Base-by-base conservation (phyloP, 2,888 invertebrate species). In the Clivina fossor region DNA sequence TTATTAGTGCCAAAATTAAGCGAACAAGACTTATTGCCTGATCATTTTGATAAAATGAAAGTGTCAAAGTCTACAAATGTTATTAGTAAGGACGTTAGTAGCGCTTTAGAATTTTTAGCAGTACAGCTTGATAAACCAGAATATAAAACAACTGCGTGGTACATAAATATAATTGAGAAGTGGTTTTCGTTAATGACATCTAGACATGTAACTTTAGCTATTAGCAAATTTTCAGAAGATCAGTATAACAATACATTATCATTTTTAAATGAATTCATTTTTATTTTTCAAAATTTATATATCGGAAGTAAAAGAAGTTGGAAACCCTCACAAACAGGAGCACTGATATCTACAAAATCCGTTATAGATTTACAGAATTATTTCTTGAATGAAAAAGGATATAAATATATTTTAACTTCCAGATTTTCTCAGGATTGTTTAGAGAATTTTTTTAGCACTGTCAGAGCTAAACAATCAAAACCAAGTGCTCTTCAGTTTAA, bases 131-230 rank as follows among this genome's bases (percentile, higher is more conserved):
- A 50, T n/a, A 58, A 62, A 44, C 58, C 54, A 24, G 50, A 50
- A 32, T 60, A 60, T 56, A 35, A 55, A 26, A 64, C 63, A 15
- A 63, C 63, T 26, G 63, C 62, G 5, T 65, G 62, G 64, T 64
- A 62, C 53, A 20, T 62, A 7, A 60, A 63, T 54, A 32, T 55
- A 20, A 40, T 64, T 7, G 61, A 59, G 40, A 56, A 62, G 35
- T 64, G 63, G 62, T 63, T 64, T 46, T 28, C 24, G 16, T 41
- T 64, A 19, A 63, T 64, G 62, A 63, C 63, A 30, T 62, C 58
- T 30, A 30, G 63, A 55, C 48, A 59, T 50, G 60, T 61, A 37
- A 32, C 53, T 8, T 30, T 32, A 37, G 61, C 62, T 9, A 16
- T 61, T 40, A 63, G 62, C 38, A 61, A 62, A 60, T 38, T 54